A percentile compares a stretch with the other conserved stretches of the same genome.
These are phyloP conservation scores for Trematocara marginatum DNA, from an alignment of 2,113 vertebrate genomes.

Conservation along the genomic window DNA sequence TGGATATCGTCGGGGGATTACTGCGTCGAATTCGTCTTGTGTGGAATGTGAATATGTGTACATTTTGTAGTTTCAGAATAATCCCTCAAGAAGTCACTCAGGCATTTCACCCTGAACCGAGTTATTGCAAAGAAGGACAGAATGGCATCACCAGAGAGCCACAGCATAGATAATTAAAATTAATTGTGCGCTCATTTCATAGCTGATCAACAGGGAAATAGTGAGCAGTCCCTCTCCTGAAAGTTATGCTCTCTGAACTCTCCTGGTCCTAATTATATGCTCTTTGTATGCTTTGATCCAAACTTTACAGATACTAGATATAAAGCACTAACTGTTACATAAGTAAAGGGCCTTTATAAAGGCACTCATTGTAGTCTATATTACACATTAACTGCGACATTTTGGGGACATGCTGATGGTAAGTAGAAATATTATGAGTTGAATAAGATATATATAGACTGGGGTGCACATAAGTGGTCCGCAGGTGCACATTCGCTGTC, in stretches of 20 bases:
- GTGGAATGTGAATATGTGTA: background rate
- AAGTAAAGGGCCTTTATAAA: background rate
- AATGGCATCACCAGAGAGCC: background rate
- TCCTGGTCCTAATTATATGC: background rate
- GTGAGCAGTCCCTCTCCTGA: background rate
- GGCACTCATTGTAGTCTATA: background rate
- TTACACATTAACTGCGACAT: background rate
- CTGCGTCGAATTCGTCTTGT: fast-evolving
- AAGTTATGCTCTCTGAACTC: background rate
- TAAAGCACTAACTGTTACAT: background rate
- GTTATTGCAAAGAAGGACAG: background rate
- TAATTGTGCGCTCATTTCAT: background rate
- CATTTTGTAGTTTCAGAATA: background rate
- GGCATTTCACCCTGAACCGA: background rate
- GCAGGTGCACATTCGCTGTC: no score
- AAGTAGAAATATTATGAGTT: background rate
- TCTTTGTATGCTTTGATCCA: background rate
- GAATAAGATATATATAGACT: background rate
- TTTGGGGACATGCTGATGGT: background rate
- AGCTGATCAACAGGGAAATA: background rate
- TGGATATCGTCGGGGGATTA: background rate
- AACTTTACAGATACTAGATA: background rate
- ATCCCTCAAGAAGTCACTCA: background rate
- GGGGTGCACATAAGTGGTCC: background rate
- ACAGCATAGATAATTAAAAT: background rate